phyloP scores from a whole-genome alignment of 2,113 vertebrate genomes.

The Irena cyanogastra region DNA sequence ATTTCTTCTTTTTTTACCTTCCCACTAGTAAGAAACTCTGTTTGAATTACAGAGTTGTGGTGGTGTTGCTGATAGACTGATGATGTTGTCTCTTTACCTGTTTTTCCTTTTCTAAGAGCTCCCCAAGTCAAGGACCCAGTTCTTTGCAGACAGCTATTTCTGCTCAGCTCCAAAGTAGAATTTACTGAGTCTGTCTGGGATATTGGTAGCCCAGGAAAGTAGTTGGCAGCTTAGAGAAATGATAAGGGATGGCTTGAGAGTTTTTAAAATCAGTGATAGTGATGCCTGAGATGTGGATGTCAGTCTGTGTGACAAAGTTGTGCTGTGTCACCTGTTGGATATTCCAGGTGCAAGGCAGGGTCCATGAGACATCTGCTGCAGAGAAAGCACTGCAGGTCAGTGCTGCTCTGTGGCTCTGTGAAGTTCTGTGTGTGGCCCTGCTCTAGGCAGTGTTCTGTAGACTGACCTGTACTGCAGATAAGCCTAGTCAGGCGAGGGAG shows the following conservation, averaged over 20 bases:
- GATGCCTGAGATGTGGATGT: not conserved
- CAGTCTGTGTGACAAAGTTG: not conserved
- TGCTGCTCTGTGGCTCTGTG: not conserved
- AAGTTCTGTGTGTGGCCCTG: not conserved
- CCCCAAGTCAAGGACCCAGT: not conserved
- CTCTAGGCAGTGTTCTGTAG: not conserved
- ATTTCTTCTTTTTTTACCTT: not conserved
- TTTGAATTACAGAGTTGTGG: not conserved
- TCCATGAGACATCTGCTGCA: not conserved
- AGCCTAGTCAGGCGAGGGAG: rapidly evolving
- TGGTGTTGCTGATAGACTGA: not conserved
- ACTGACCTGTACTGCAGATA: not conserved
- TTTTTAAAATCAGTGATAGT: not conserved
- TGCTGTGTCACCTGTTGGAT: not conserved
- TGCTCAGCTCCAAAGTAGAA: not conserved
- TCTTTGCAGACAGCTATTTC: not conserved
- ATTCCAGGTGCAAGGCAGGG: not conserved
- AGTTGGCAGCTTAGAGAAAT: not conserved
- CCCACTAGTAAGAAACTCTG: not conserved
- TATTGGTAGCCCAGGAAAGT: not conserved
- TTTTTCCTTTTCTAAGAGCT: not conserved
- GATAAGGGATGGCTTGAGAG: not conserved
- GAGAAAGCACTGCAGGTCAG: rapidly evolving
- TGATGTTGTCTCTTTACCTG: not conserved
- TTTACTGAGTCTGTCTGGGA: not conserved